Conservation (phyloP, 2,888 invertebrate species). For the Lepidochrysops patricia region DNA sequence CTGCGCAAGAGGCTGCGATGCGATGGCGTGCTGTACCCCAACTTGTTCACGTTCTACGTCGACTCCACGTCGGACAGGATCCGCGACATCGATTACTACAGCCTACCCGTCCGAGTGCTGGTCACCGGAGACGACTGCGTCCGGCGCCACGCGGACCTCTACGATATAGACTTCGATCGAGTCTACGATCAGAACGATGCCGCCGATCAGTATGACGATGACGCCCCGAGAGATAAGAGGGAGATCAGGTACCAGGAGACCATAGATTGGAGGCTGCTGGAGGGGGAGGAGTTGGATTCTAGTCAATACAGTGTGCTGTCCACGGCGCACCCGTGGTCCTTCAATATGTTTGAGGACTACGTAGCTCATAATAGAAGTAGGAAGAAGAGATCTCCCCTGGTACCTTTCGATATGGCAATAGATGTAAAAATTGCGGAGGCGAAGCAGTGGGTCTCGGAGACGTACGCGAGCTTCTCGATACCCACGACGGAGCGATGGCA, state of each 20-base stretch:
- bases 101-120: conserved; percentile 83
- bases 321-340: conserved; percentile 71
- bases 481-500: conserved; percentile 87
- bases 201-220: conserved; percentile 59
- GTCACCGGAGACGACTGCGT: conserved; percentile 83
- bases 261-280: conserved; percentile 65
- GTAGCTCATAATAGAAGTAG: conserved; percentile 67
- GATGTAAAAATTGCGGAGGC: conserved; percentile 83
- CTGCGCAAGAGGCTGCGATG: conserved; percentile 82
- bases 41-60: conserved; percentile 88
- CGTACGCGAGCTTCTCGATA: conserved; percentile 90
- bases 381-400: conserved; percentile 61
- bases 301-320: conserved; percentile 66
- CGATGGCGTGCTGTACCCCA: conserved; percentile 87
- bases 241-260: conserved; percentile 45
- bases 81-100: conserved; percentile 87
- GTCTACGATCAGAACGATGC: conserved; percentile 71
- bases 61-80: conserved; percentile 88
- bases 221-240: conserved; percentile 54
- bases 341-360: conserved; percentile 68
- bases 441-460: conserved; percentile 89
- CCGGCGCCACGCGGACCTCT: conserved; percentile 75
- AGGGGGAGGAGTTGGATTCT: conserved; percentile 58
- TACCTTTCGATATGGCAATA: conserved; percentile 74
- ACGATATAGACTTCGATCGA: conserved; percentile 74